phyloP scores from a whole-genome alignment of 2,888 invertebrate genomes.

The Eupithecia tripunctaria region DNA sequence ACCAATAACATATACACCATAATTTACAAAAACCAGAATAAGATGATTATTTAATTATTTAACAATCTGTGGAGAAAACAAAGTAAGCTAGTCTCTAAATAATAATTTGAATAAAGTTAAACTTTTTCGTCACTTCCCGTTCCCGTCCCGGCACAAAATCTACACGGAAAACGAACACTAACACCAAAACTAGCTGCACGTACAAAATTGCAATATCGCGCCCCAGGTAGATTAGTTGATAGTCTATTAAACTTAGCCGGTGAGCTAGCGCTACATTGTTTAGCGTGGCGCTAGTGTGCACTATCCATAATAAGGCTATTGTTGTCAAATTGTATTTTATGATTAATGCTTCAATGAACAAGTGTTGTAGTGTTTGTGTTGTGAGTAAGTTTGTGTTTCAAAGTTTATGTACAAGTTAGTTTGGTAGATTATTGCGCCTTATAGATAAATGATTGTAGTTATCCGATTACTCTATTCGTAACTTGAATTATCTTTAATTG shows the following conservation, averaged over 20 bases:
- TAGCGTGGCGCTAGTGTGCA: conserved; percentile 2
- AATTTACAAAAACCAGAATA: no score
- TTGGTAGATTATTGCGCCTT: no score
- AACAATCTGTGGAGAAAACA: not conserved
- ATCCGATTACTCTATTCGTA: no score
- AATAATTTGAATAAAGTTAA: not conserved
- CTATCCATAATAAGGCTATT: not conserved
- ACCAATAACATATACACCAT: no score
- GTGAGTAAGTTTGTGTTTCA: no score
- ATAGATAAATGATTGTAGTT: no score
- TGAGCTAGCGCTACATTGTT: conserved; percentile 34
- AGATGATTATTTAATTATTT: no score
- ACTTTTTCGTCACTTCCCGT: not conserved
- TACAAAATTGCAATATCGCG: conserved; percentile 47
- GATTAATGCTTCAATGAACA: no score
- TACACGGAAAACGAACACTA: conserved; percentile 13
- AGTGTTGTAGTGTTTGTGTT: no score
- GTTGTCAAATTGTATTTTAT: not conserved
- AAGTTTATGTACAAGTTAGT: no score
- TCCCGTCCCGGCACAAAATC: conserved; percentile 14
- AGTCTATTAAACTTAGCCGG: conserved; percentile 49
- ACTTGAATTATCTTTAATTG: no score
- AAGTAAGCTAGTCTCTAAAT: not conserved
- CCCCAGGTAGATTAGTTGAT: conserved; percentile 44
- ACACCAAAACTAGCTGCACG: conserved; percentile 39